Evolutionary conservation across 2,888 invertebrate species (phyloP).

Genomic region (Polyommatus icarus): DNA sequence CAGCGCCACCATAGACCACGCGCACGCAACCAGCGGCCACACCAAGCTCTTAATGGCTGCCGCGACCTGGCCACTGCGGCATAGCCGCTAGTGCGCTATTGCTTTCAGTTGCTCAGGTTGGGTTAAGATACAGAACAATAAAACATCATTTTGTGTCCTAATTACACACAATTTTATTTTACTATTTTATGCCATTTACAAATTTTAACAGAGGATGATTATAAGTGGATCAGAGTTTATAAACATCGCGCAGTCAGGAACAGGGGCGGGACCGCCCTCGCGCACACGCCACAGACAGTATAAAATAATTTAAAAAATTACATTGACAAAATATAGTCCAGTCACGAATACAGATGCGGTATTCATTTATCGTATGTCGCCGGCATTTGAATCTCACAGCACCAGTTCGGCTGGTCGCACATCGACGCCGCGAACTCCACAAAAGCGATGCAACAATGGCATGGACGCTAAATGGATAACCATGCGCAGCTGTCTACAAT

Average conservation of each 20-base stretch:
- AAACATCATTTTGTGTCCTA: slow-evolving; percentile 69
- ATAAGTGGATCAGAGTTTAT: slow-evolving; percentile 59
- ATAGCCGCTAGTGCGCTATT: no score
- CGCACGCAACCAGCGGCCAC: no score
- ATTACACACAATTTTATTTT: slow-evolving; percentile 77
- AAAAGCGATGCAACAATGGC: neutral
- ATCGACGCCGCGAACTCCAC: slow-evolving; percentile 30
- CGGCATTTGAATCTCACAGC: slow-evolving; percentile 75
- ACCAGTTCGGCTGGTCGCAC: slow-evolving; percentile 59
- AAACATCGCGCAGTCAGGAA: slow-evolving; percentile 67
- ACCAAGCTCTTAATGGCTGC: no score
- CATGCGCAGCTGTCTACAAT: neutral
- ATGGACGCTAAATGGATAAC: neutral
- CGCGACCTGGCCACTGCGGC: no score
- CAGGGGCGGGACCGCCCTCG: slow-evolving; percentile 69
- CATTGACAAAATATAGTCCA: slow-evolving; percentile 54
- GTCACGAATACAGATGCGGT: slow-evolving; percentile 61
- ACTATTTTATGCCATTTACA: slow-evolving; percentile 75
- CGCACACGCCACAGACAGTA: slow-evolving; percentile 67
- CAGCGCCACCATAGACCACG: no score
- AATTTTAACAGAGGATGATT: slow-evolving; percentile 76
- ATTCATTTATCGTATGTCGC: slow-evolving; percentile 65
- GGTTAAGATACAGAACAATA: slow-evolving; percentile 46
- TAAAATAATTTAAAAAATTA: slow-evolving; percentile 62
- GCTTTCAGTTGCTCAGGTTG: neutral